Evolutionary conservation across 2,113 vertebrate genomes (phyloP), one percentile per base, ranked within the genome.

Genomic region (Sphaerodactylus townsendi): DNA sequence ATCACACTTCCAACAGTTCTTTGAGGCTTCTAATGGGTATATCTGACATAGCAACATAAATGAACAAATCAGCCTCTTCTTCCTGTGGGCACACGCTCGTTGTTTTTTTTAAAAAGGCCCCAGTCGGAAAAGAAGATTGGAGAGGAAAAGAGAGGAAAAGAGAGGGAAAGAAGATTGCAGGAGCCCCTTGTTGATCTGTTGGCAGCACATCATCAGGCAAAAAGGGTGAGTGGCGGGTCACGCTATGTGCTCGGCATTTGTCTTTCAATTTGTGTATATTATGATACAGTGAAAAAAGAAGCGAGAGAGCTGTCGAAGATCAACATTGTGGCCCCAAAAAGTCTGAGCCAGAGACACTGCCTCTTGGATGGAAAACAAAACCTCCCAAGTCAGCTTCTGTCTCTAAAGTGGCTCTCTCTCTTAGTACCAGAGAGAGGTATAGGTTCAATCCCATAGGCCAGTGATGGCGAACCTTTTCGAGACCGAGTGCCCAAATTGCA

Each of bases 221-320:
- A 89, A 86, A 56, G 23, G 44, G 30, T 48, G 85, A 89, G 75
- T 85, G 64, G 7, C 33, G 53, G 64, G 23, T 79, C 37, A 84
- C 14, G 79, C 37, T 71, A 35, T 74, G 33, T 81, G 81, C 76
- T 69, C 9, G 83, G 25, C 59, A 79, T 91, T 85, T 88, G 78
- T 87, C 88, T 88, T 53, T 85, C 80, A 44, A 79, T 89, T 89
- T 88, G 69, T 83, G 37, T 78, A 19, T 68, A 87, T 68, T 83
- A 41, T 56, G 88, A 84, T 68, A 89, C 77, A 88, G 84, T 41
- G 87, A 89, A 88, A 89, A 53, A 84, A 77, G 50, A 44, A 78
- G 44, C 21, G 85, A 77, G 84, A 86, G 50, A 85, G 10, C 77
- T 44, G 65, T 53, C 41, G 83, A 88, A 90, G 82, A 90, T 88